Conservation (phyloP, 2,888 invertebrate genomes). For the Habrosyne pyritoides region DNA sequence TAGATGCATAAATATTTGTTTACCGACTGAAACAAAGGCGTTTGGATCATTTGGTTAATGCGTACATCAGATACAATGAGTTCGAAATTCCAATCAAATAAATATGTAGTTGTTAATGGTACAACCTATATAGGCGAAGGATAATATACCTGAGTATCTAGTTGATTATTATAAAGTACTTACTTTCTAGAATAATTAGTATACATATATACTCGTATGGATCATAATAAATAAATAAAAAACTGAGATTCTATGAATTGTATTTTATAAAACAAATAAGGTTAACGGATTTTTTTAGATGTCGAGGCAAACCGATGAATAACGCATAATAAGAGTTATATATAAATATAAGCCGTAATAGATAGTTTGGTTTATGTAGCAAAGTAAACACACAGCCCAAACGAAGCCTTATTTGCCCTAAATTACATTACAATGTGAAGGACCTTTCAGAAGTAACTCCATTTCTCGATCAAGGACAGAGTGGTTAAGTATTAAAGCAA, state of each 20-base stretch:
- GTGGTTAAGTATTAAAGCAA: background rate
- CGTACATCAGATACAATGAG: background rate
- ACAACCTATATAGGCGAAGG: background rate
- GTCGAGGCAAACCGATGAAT: background rate
- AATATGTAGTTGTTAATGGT: background rate
- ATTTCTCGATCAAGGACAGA: background rate
- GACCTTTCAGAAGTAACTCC: background rate
- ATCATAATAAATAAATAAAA: too few relatives aligned
- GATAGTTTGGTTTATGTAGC: background rate
- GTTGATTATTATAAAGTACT: background rate
- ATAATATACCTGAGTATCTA: background rate
- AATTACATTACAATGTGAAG: background rate
- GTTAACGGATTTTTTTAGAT: too few relatives aligned
- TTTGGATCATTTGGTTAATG: constrained; percentile 1
- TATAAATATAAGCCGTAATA: background rate
- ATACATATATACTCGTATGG: too few relatives aligned
- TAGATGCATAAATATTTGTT: background rate
- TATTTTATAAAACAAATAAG: too few relatives aligned
- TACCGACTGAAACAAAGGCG: background rate
- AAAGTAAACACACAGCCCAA: background rate
- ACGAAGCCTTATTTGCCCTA: constrained; percentile 3
- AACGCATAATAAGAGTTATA: background rate
- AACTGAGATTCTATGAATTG: too few relatives aligned
- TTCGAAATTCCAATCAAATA: background rate
- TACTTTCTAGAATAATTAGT: background rate